Base-by-base conservation (phyloP, 2,797 vertebrate genomes). In the Sylvilagus floridanus region DNA sequence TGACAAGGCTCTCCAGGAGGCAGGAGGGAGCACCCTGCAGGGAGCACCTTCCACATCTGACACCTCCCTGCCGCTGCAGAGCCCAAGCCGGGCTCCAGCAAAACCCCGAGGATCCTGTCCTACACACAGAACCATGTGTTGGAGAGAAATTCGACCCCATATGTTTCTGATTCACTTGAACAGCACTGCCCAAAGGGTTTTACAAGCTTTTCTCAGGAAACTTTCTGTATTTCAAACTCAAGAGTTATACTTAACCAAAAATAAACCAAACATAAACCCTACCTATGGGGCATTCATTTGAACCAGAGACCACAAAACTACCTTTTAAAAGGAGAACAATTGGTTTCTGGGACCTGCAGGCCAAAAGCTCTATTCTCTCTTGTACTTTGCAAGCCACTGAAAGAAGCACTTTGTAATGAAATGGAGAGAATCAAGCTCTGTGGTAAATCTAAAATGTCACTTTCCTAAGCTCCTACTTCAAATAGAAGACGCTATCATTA, bases 401-500 rank as follows among this genome's bases (percentile, higher is more conserved):
- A 35, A 96, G 93, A 22, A 93, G 50, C 21, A 47, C 16, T 90
- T 96, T 95, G 94, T 95, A 98, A 97, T 95, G 71, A 96, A 90
- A 96, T 88, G 88, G 79, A 96, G 94, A 92, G 50, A 96, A 85
- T 85, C 96, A 96, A 91, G 88, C 83, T 91, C 71, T 42, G 52
- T 24, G 84, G 81, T 76, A 95, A 97, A 96, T 90, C 95, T 78
- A 97, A 97, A 96, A 88, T 88, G 90, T 30, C n/a, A 82, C 88
- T 96, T 96, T 77, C 62, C 37, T 90, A 93, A 98, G 96, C 92
- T 96, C 88, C 52, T 95, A 88, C 92, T 91, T 88, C 84, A 93
- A 97, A 96, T 86, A 95, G 85, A 91, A 96, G 63, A 96, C 88
- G 95, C 96, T 97, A 97, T 89, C 57, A 91, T 97, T 96, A 98